phyloP scores from a whole-genome alignment of 2,113 vertebrate genomes.

The Mormyrus lacerda region DNA sequence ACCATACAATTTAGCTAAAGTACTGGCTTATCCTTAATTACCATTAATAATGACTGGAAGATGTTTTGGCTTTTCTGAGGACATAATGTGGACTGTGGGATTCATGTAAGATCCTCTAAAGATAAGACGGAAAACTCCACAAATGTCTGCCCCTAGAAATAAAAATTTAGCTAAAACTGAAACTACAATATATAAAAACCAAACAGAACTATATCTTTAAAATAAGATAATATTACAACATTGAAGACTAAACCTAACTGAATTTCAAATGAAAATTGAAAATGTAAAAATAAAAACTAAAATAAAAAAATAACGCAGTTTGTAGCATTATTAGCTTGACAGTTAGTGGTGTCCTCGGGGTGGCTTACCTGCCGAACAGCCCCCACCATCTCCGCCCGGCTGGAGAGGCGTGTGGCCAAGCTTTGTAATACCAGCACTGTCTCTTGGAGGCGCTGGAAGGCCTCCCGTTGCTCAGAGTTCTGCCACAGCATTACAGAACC shows the following conservation, averaged over 20 bases:
- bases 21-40: background rate
- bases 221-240: background rate
- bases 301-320: background rate
- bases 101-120: background rate
- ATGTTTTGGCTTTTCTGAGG: background rate
- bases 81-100: background rate
- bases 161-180: too few species aligned
- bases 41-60: background rate
- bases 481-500: constrained; percentile 79
- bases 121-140: background rate
- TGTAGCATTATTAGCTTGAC: background rate
- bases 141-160: too few species aligned
- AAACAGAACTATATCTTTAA: background rate
- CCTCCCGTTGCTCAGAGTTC: constrained; percentile 84
- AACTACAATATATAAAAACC: background rate
- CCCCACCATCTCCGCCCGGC: constrained; percentile 87
- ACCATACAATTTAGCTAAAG: background rate
- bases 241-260: background rate
- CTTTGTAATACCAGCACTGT: constrained; percentile 78
- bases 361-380: constrained; percentile 82
- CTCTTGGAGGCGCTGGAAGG: constrained; percentile 82
- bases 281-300: background rate
- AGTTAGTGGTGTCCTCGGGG: background rate
- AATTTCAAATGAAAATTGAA: background rate
- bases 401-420: constrained; percentile 80